Base-by-base conservation (phyloP, 2,888 invertebrate genomes). In the Teleiodes luculella region DNA sequence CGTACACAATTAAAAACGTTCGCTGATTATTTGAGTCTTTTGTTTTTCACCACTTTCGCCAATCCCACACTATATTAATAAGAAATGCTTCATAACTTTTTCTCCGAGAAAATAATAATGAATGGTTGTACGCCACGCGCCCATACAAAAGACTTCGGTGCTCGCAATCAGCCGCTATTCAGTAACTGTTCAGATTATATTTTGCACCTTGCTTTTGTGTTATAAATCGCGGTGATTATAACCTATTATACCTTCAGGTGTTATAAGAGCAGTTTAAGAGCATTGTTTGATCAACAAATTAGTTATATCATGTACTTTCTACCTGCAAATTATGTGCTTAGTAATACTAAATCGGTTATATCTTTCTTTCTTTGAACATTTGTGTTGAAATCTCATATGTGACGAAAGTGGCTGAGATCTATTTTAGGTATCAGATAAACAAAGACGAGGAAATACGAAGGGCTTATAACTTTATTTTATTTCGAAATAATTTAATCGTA, bases 131-230 rank as follows among this genome's bases (percentile, higher is more conserved):
- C n/a, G 4, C 18, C 39, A 37, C 37, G 16, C 37, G 39, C 39
- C 55, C 58, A 58, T 73, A 70, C 64, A 70, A 74, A 72, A 75
- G 74, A 77, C 47, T 64, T 72, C 66, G 68, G 70, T 72, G 74
- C 66, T 68, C 56, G 56, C 52, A 37, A 45, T 54, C 43, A 53
- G 14, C 1, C 7, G 6, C 20, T 33, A 41, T 41, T 51, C 41
- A 1, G 10, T n/a, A 2, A 14, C 3, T 18, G 14, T 46, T n/a
- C n/a, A n/a, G n/a, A n/a, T n/a, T n/a, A n/a, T 46, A 30, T 31
- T 11, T 6, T 6, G 13, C 31, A 46, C 14, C 31, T 31, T 46
- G 45, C 28, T 45, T 45, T 28, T 28, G 31, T 31, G 13, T 30
- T 16, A 31, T 46, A 46, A 46, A 30, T 46, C n/a, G 31, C 31